These are phyloP conservation scores for Ranitomeya variabilis DNA, from an alignment of 2,113 vertebrate species.

Conservation along the genomic window DNA sequence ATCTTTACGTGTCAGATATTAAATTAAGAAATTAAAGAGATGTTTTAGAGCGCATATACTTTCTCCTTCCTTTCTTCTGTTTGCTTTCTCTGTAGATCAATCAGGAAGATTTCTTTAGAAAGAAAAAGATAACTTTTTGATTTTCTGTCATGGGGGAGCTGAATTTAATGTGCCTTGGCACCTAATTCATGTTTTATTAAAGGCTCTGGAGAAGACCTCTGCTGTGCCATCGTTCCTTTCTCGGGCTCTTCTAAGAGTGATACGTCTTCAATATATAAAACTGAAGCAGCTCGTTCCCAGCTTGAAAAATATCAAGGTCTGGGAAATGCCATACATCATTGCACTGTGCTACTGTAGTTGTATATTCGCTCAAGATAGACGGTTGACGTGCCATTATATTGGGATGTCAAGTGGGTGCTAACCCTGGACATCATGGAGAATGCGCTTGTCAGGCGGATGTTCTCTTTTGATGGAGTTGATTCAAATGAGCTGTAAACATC, in stretches of 20 bases:
- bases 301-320: conserved; percentile 19
- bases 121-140: conserved; percentile 73
- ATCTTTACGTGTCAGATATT: conserved; percentile 80
- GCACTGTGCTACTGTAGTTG: neutral
- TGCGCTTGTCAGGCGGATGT: conserved; percentile 36
- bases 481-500: conserved; percentile 39
- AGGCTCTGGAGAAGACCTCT: conserved; percentile 64
- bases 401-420: conserved; percentile 37
- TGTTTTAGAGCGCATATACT: conserved; percentile 70
- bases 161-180: conserved; percentile 69
- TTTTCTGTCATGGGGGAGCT: conserved; percentile 69
- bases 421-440: conserved; percentile 24
- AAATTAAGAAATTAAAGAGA: conserved; percentile 81
- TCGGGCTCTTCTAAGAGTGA: conserved; percentile 4
- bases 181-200: conserved; percentile 75
- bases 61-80: conserved; percentile 63
- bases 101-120: conserved; percentile 68
- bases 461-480: conserved; percentile 33
- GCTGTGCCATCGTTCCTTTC: neutral
- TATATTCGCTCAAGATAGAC: conserved; percentile 6
- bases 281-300: conserved; percentile 16
- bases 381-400: conserved; percentile 48
- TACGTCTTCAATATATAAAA: conserved; percentile 34
- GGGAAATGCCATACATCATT: conserved; percentile 17
- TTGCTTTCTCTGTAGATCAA: conserved; percentile 68